Conservation (phyloP, 2,888 invertebrate genomes). For the Ochropleura leucogaster region DNA sequence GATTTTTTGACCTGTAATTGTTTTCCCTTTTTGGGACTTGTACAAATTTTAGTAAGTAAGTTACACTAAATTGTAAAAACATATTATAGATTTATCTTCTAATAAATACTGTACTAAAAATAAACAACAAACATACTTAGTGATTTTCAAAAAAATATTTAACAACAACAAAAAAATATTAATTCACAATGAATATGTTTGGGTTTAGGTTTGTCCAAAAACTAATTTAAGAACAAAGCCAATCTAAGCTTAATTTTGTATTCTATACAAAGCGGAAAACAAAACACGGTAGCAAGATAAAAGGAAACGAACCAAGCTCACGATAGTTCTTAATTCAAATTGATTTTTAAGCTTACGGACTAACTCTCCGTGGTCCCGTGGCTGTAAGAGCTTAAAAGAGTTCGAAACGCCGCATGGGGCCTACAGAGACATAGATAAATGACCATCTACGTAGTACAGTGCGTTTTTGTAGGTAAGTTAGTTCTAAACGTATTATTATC, state of each 20-base stretch:
- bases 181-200: no score
- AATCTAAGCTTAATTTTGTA: neutral
- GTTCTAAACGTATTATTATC: neutral
- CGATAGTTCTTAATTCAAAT: slow-evolving; percentile 48
- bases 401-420: slow-evolving; percentile 12
- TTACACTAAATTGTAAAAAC: no score
- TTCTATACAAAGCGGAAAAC: neutral
- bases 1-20: no score
- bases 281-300: neutral
- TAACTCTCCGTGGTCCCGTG: slow-evolving; percentile 7
- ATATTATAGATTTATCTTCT: no score
- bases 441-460: neutral
- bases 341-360: slow-evolving; percentile 45
- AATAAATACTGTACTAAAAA: no score
- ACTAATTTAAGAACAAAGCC: neutral
- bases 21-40: no score
- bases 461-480: neutral
- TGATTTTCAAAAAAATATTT: no score
- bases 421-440: neutral
- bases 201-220: no score
- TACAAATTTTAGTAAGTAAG: no score
- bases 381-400: slow-evolving; percentile 29
- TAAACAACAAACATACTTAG: no score
- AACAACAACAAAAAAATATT: no score
- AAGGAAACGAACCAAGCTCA: slow-evolving; percentile 10